These are phyloP conservation scores for Coregonus suidteri DNA, from an alignment of 2,797 vertebrate genomes.

Conservation along the genomic window DNA sequence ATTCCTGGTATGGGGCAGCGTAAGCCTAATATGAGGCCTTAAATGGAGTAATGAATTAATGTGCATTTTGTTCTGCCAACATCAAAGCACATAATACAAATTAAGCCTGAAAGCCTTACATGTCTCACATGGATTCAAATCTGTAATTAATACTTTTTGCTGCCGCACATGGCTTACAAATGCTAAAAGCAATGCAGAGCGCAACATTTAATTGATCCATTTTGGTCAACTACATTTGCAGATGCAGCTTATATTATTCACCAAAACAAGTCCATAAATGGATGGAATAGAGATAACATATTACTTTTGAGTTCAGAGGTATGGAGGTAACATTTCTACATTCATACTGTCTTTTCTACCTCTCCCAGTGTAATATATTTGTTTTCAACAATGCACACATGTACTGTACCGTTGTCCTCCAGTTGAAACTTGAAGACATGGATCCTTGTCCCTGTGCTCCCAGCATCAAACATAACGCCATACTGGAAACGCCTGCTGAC, in stretches of 20 bases:
- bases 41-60: conserved; percentile 45
- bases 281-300: neutral
- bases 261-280: neutral
- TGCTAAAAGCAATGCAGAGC: conserved; percentile 36
- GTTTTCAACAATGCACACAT: neutral
- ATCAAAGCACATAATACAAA: conserved; percentile 28
- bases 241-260: neutral
- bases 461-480: conserved; percentile 94
- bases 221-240: conserved; percentile 26
- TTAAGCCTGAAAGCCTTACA: conserved; percentile 44
- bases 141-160: conserved; percentile 54
- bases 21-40: conserved; percentile 55
- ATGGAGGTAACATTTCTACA: neutral
- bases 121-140: conserved; percentile 33
- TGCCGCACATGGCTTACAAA: conserved; percentile 41
- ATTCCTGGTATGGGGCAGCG: conserved; percentile 21
- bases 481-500: conserved; percentile 72
- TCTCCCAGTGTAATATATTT: neutral
- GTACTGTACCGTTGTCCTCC: conserved; percentile 76
- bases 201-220: conserved; percentile 7
- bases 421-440: conserved; percentile 88
- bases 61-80: conserved; percentile 21
- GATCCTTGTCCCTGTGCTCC: conserved; percentile 93
- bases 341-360: neutral
- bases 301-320: neutral